These are phyloP conservation scores for Platichthys stellatus DNA, from an alignment of 2,113 vertebrate species.

Conservation along the genomic window DNA sequence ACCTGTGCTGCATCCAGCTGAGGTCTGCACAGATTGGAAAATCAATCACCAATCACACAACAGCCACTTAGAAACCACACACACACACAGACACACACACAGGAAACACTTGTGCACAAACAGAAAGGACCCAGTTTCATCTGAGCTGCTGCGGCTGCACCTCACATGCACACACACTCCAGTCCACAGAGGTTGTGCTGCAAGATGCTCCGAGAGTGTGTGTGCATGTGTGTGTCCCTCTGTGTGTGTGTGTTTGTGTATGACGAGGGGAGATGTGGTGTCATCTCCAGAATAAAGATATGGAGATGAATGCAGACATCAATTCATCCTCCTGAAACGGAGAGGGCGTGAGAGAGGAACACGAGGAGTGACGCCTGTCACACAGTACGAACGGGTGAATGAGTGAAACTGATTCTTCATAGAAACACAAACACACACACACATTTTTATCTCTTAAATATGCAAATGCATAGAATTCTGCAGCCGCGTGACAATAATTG, in stretches of 20 bases:
- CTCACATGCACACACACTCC: conserved; percentile 23
- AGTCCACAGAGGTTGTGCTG: neutral
- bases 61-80: conserved; percentile 34
- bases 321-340: conserved; percentile 50
- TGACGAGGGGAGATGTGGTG: conserved; percentile 16
- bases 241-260: conserved; percentile 12
- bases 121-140: neutral
- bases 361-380: conserved; percentile 11
- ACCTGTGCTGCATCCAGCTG: conserved; percentile 52
- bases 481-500: neutral
- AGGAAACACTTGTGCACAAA: neutral
- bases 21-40: conserved; percentile 61
- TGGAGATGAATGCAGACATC: conserved; percentile 54
- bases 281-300: conserved; percentile 43
- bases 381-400: neutral
- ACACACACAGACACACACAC: conserved; percentile 10
- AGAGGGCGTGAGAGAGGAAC: neutral
- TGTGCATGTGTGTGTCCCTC: conserved; percentile 26
- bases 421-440: neutral
- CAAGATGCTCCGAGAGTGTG: conserved; percentile 24
- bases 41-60: conserved; percentile 65
- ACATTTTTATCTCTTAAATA: conserved; percentile 6
- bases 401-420: neutral
- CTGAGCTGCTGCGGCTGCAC: neutral
- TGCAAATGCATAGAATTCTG: neutral